Evolutionary conservation across 2,113 vertebrate species (phyloP).

Genomic region (Dicaeum eximium): DNA sequence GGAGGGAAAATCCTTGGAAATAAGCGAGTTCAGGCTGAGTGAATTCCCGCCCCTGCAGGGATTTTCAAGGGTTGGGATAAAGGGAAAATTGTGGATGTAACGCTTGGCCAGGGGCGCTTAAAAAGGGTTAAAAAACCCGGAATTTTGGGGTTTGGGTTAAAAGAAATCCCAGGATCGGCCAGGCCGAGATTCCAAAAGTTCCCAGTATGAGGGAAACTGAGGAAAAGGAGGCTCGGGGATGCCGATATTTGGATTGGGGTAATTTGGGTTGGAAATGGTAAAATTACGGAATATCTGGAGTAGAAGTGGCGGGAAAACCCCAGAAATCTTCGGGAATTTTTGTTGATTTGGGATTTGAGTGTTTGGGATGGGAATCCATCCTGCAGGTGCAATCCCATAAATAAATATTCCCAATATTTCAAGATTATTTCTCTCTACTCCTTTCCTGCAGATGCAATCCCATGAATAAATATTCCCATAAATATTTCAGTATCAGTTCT

Average conservation of each 20-base stretch:
- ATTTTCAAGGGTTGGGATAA: background rate
- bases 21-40: too few species aligned
- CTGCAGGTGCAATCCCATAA: background rate
- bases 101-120: background rate
- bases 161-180: background rate
- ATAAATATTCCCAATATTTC: background rate
- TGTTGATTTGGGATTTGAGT: background rate
- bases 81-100: background rate
- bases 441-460: background rate
- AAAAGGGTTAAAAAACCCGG: background rate
- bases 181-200: background rate
- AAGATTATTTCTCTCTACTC: rapidly evolving
- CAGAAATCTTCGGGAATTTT: background rate
- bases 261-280: background rate
- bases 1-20: too few species aligned
- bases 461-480: background rate
- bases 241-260: background rate
- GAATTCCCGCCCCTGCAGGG: background rate
- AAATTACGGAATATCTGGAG: background rate
- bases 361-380: background rate
- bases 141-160: background rate
- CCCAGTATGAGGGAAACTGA: background rate
- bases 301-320: background rate
- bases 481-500: background rate
- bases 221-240: too few species aligned